phyloP scores from a whole-genome alignment of 1,140 invertebrate species.

The Kradibia gibbosae region DNA sequence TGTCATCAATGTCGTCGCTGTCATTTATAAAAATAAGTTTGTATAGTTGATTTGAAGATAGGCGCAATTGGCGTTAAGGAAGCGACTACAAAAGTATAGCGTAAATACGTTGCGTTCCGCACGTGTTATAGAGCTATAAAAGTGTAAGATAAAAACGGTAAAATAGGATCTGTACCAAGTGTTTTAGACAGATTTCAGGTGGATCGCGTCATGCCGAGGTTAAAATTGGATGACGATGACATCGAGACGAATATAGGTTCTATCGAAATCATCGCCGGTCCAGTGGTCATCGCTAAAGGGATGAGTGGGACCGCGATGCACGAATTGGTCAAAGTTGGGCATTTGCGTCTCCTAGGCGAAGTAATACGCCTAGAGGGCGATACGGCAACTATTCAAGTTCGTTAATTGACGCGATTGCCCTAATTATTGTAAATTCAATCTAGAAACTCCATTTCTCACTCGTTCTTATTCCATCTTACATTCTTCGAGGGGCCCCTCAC shows the following conservation, averaged over 20 bases:
- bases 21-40: no score
- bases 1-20: no score
- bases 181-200: not conserved
- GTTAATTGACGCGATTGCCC: no score
- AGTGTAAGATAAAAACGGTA: not conserved
- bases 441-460: no score
- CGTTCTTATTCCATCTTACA: no score
- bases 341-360: constrained; percentile 81
- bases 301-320: constrained; percentile 73
- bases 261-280: constrained; percentile 53
- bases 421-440: no score
- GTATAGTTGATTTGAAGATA: no score
- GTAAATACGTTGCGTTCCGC: not conserved
- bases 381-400: constrained; percentile 61
- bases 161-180: not conserved
- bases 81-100: no score
- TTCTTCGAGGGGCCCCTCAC: no score
- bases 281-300: constrained; percentile 62
- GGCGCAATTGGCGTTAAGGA: no score
- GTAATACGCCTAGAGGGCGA: constrained; percentile 82
- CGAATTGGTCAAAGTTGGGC: constrained; percentile 83
- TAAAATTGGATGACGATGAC: not conserved
- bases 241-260: constrained; percentile 17
- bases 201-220: constrained; percentile 1
- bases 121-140: not conserved